Percentiles rank a stretch among this genome's conserved stretches.
Conservation (phyloP, 1,140 invertebrate species). For the Pachyrhynchus sulphureomaculatus region DNA sequence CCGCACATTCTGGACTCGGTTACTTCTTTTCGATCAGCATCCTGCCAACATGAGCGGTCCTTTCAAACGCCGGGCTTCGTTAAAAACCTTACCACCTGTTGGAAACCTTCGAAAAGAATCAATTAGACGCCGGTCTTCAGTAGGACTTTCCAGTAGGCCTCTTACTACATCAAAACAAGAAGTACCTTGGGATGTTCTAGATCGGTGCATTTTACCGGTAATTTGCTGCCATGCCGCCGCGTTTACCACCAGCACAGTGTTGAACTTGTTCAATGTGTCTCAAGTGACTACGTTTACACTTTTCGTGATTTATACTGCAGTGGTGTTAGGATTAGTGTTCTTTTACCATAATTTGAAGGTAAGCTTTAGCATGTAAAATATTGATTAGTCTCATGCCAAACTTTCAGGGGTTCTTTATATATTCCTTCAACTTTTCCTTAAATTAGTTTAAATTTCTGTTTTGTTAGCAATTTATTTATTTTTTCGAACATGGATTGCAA, state of each 20-base stretch:
- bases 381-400: not conserved
- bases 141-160: slow-evolving; percentile 21
- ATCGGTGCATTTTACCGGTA: slow-evolving; percentile 73
- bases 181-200: slow-evolving; percentile 76
- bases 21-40: slow-evolving; percentile 11
- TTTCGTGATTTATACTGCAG: slow-evolving; percentile 70
- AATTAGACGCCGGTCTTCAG: slow-evolving; percentile 38
- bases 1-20: slow-evolving; percentile 20
- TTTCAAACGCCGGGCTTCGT: slow-evolving; percentile 46
- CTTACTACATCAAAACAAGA: slow-evolving; percentile 47
- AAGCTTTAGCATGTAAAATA: slow-evolving; percentile 37
- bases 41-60: slow-evolving; percentile 46
- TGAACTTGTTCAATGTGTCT: slow-evolving; percentile 70
- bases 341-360: slow-evolving; percentile 83
- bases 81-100: slow-evolving; percentile 42
- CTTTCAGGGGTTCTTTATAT: not conserved
- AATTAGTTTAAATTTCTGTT: no score
- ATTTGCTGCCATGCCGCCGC: slow-evolving; percentile 76
- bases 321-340: slow-evolving; percentile 69
- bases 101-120: slow-evolving; percentile 33
- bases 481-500: no score
- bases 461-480: no score
- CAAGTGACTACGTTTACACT: slow-evolving; percentile 72
- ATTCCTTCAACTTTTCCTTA: no score
- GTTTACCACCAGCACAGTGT: slow-evolving; percentile 67